A percentile compares a stretch with the other conserved stretches of the same genome.
Evolutionary conservation across 2,888 invertebrate species (phyloP).

Genomic region (Crocallis elinguaria): DNA sequence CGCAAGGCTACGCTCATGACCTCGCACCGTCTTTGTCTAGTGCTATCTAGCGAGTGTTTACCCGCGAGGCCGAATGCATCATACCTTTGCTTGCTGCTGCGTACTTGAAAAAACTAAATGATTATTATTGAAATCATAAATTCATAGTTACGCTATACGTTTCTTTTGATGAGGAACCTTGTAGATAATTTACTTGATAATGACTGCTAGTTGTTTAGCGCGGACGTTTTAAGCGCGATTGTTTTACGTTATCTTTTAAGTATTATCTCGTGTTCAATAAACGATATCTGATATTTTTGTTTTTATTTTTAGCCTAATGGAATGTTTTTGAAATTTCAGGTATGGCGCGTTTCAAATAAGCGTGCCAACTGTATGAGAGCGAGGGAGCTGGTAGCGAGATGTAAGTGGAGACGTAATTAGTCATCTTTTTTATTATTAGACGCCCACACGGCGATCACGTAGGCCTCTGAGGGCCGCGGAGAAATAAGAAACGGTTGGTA

Average conservation of each 20-base stretch:
- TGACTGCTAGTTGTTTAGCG: slow-evolving; percentile 45
- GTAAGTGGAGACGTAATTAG: slow-evolving; percentile 56
- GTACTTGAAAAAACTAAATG: slow-evolving; percentile 68
- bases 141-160: slow-evolving; percentile 54
- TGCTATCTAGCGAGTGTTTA: slow-evolving; percentile 82
- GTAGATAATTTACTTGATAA: slow-evolving; percentile 61
- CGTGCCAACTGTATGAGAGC: slow-evolving; percentile 61
- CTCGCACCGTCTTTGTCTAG: slow-evolving; percentile 84
- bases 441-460: slow-evolving; percentile 18
- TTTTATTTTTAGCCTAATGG: slow-evolving; percentile 24
- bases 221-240: slow-evolving; percentile 33
- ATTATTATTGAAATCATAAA: slow-evolving; percentile 69
- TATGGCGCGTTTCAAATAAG: slow-evolving; percentile 69
- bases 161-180: slow-evolving; percentile 60
- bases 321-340: slow-evolving; percentile 56
- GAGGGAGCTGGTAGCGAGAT: slow-evolving; percentile 61
- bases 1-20: slow-evolving; percentile 84
- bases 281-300: slow-evolving; percentile 17
- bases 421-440: slow-evolving; percentile 25
- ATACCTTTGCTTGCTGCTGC: slow-evolving; percentile 68
- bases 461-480: slow-evolving; percentile 19
- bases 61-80: slow-evolving; percentile 83
- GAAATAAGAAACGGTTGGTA: neutral
- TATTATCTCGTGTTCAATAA: slow-evolving; percentile 19
- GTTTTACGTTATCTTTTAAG: slow-evolving; percentile 17